Conservation (phyloP, 2,888 invertebrate species). For the Nephrotoma guestfalica region DNA sequence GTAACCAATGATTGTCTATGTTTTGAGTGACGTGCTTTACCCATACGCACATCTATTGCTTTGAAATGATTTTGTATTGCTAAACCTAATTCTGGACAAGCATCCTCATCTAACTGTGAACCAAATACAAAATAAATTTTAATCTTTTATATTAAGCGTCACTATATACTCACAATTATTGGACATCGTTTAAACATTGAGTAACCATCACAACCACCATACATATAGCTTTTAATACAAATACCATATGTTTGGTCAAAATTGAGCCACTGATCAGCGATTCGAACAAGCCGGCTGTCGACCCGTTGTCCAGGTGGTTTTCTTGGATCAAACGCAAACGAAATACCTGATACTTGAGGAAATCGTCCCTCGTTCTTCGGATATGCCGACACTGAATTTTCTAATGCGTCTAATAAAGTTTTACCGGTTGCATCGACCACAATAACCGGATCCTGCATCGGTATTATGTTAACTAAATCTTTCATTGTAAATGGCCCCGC, state of each 20-base stretch:
- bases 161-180: slow-evolving; percentile 44
- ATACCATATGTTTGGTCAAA: slow-evolving; percentile 56
- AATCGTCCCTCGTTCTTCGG: slow-evolving; percentile 81
- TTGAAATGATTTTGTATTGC: slow-evolving; percentile 83
- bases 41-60: slow-evolving; percentile 65
- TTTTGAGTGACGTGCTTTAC: slow-evolving; percentile 53
- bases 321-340: slow-evolving; percentile 59
- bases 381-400: slow-evolving; percentile 74
- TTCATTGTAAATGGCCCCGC: slow-evolving; percentile 74
- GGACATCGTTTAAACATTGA: slow-evolving; percentile 58
- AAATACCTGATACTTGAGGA: slow-evolving; percentile 65
- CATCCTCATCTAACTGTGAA: slow-evolving; percentile 62
- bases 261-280: slow-evolving; percentile 74
- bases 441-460: slow-evolving; percentile 71
- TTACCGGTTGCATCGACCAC: slow-evolving; percentile 59
- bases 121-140: slow-evolving; percentile 7
- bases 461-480: slow-evolving; percentile 68
- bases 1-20: slow-evolving; percentile 78
- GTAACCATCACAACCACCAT: slow-evolving; percentile 74
- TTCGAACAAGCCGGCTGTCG: slow-evolving; percentile 54
- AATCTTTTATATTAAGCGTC: not conserved
- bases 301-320: slow-evolving; percentile 55
- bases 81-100: slow-evolving; percentile 69
- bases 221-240: slow-evolving; percentile 70
- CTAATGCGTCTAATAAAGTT: slow-evolving; percentile 53